Evolutionary conservation across 2,888 invertebrate genomes (phyloP).

Genomic region (Galerucella pusilla): DNA sequence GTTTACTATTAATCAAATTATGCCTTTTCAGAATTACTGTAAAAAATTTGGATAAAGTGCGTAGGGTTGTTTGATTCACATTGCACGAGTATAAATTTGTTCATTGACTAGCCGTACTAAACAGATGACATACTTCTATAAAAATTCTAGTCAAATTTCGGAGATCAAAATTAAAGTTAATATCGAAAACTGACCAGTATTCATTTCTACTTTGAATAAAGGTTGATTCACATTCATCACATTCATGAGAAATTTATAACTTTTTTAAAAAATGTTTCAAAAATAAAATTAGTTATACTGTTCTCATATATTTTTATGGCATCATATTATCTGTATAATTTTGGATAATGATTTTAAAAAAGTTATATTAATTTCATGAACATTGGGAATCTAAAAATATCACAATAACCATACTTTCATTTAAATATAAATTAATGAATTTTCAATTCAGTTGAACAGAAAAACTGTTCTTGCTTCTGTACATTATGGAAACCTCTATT

Average conservation of each 20-base stretch:
- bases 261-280: neutral
- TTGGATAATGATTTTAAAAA: too few relatives aligned
- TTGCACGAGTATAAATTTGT: slow-evolving; percentile 38
- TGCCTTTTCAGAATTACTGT: neutral
- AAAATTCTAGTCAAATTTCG: slow-evolving; percentile 6
- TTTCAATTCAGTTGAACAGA: slow-evolving; percentile 28
- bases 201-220: neutral
- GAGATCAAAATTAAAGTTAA: slow-evolving; percentile 3
- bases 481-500: slow-evolving; percentile 21
- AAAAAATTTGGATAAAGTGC: neutral
- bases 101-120: slow-evolving; percentile 34
- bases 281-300: neutral
- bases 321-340: neutral
- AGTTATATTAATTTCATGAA: neutral
- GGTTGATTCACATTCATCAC: neutral
- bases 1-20: too few relatives aligned
- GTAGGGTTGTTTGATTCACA: neutral
- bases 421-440: slow-evolving; percentile 37
- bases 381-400: slow-evolving; percentile 39
- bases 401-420: slow-evolving; percentile 42
- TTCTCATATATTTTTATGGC: neutral
- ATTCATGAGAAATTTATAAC: neutral
- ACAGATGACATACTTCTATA: neutral
- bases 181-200: neutral
- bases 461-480: slow-evolving; percentile 31